Conservation (phyloP, 1,140 invertebrate genomes). For the Dryas iulia region DNA sequence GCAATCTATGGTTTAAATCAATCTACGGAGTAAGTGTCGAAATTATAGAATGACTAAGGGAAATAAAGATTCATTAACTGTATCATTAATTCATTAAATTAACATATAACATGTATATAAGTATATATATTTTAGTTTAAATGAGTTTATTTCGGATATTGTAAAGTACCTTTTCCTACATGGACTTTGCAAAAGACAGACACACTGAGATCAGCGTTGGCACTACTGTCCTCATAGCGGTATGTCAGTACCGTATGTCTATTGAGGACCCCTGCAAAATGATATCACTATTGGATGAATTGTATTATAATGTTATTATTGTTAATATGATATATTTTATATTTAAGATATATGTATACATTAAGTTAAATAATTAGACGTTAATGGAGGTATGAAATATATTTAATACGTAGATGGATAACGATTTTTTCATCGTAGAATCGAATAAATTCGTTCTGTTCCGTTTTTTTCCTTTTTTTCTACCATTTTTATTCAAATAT, state of each 20-base stretch:
- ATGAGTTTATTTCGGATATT: conserved; percentile 26
- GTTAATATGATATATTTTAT: background rate
- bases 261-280: conserved; percentile 75
- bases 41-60: no score
- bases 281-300: background rate
- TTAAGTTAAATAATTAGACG: no score
- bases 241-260: conserved; percentile 75
- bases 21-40: no score
- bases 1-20: no score
- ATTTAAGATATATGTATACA: no score
- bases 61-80: no score
- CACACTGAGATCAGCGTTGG: conserved; percentile 73
- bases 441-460: no score
- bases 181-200: conserved; percentile 80
- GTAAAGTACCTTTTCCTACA: conserved; percentile 79
- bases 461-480: no score
- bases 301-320: background rate
- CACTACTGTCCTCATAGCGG: conserved; percentile 74
- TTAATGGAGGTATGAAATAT: background rate
- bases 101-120: no score
- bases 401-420: background rate
- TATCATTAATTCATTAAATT: no score
- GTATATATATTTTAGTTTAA: background rate
- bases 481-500: no score
- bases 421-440: no score